Evolutionary conservation across 1,140 invertebrate species (phyloP).

Genomic region (Platyscapa corneri): DNA sequence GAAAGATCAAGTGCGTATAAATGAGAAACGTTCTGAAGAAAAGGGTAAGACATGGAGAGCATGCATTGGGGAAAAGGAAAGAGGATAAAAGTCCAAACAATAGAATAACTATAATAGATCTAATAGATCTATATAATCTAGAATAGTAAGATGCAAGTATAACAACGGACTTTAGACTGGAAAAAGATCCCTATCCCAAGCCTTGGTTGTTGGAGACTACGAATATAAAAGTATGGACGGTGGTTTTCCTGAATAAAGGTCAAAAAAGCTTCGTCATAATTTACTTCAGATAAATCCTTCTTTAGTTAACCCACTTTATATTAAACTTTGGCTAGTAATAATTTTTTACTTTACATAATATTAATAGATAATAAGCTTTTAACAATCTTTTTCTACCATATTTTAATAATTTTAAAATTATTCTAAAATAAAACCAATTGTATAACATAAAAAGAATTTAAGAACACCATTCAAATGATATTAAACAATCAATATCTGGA

Average conservation of each 20-base stretch:
- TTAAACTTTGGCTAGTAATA: neutral
- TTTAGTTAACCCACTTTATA: neutral
- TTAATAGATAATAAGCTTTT: too few relatives aligned
- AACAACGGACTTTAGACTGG: neutral
- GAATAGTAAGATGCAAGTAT: neutral
- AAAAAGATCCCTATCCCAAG: neutral
- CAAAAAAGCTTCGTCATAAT: conserved; percentile 39
- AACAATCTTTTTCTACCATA: too few relatives aligned
- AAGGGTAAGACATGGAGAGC: neutral
- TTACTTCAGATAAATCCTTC: conserved; percentile 41
- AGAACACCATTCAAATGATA: too few relatives aligned
- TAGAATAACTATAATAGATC: too few relatives aligned
- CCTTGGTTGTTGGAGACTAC: neutral
- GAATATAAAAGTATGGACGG: conserved; percentile 22
- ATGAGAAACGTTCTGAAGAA: neutral
- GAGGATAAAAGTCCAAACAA: neutral
- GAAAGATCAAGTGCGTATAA: neutral
- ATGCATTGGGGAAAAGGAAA: neutral
- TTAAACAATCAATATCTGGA: too few relatives aligned
- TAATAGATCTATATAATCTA: conserved; percentile 6
- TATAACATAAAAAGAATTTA: too few relatives aligned
- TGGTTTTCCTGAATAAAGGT: conserved; percentile 20
- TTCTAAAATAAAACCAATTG: too few relatives aligned
- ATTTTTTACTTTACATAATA: too few relatives aligned
- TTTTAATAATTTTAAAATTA: too few relatives aligned